Percentiles rank a stretch among this genome's conserved stretches.
Conservation (phyloP, 2,888 invertebrate genomes). For the Panorpa germanica region DNA sequence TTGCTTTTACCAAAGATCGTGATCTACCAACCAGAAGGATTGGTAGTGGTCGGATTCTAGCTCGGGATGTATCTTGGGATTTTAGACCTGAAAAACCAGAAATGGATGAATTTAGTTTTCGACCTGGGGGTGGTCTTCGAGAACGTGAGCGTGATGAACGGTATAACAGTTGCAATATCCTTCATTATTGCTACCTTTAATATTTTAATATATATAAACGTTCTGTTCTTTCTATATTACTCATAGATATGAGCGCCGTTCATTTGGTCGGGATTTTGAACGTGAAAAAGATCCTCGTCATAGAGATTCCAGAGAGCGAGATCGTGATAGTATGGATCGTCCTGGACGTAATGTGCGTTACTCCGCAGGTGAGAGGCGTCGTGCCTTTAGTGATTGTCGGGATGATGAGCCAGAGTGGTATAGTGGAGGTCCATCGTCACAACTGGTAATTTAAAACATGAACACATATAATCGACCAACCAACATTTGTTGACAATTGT, state of each 20-base stretch:
- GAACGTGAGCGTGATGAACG: constrained; percentile 7
- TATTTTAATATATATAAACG: neutral
- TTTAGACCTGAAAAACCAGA: constrained; percentile 20
- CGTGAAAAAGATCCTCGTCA: constrained; percentile 18
- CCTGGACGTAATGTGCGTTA: constrained; percentile 11
- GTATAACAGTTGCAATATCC: too few species aligned
- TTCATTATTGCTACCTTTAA: neutral
- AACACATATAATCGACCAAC: too few species aligned
- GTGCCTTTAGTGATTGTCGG: constrained; percentile 34
- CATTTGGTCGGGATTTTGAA: constrained; percentile 31
- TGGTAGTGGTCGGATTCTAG: constrained; percentile 68
- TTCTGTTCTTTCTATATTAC: constrained; percentile 9
- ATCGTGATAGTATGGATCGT: constrained; percentile 13
- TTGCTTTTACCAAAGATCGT: constrained; percentile 16
- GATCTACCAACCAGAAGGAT: constrained; percentile 38
- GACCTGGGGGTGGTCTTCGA: constrained; percentile 14
- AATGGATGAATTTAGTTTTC: constrained; percentile 20
- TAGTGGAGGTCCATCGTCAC: constrained; percentile 76
- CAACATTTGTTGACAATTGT: too few species aligned
- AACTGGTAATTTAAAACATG: too few species aligned
- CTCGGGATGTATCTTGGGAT: constrained; percentile 35
- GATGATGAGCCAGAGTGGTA: constrained; percentile 85
- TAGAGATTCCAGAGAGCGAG: constrained; percentile 7
- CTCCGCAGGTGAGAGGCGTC: too few species aligned
- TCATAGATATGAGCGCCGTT: constrained; percentile 29